Evolutionary conservation across 2,888 invertebrate species (phyloP).

Genomic region (Parthenolecanium corni): DNA sequence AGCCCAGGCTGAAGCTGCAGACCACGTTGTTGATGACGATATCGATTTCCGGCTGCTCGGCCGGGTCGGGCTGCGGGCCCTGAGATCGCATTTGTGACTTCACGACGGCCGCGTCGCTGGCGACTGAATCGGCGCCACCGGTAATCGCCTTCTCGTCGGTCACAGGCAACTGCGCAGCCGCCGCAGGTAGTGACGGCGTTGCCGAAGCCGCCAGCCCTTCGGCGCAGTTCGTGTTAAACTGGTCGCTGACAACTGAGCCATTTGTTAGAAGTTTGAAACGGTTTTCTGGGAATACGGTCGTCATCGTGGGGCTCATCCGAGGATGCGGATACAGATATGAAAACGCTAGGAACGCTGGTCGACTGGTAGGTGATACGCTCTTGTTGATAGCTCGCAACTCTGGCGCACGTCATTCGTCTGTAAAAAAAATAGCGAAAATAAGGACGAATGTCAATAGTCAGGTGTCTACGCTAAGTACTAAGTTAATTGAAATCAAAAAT

Average conservation of each 20-base stretch:
- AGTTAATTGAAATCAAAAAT: no score
- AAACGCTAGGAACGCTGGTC: no score
- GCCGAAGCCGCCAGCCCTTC: not conserved
- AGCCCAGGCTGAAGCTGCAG: conserved; percentile 90
- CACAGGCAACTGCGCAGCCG: not conserved
- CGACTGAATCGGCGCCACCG: not conserved
- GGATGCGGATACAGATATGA: no score
- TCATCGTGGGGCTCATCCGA: not conserved
- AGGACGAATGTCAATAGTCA: no score
- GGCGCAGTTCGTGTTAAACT: not conserved
- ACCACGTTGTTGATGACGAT: conserved; percentile 97
- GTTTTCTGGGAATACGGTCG: conserved; percentile 6
- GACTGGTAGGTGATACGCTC: no score
- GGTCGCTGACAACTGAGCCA: not conserved
- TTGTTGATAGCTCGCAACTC: no score
- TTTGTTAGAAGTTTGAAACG: conserved; percentile 9
- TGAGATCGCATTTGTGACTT: conserved; percentile 13
- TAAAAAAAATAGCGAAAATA: no score
- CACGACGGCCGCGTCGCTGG: not conserved
- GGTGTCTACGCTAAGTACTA: no score
- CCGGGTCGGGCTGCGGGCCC: not conserved
- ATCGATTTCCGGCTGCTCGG: conserved; percentile 68
- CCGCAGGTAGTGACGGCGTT: not conserved
- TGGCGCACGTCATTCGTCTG: no score
- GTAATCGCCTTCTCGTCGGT: not conserved